Percentiles rank a stretch among this genome's conserved stretches.
These are phyloP conservation scores for Scyliorhinus canicula DNA, from an alignment of 2,797 vertebrate genomes.

Conservation along the genomic window DNA sequence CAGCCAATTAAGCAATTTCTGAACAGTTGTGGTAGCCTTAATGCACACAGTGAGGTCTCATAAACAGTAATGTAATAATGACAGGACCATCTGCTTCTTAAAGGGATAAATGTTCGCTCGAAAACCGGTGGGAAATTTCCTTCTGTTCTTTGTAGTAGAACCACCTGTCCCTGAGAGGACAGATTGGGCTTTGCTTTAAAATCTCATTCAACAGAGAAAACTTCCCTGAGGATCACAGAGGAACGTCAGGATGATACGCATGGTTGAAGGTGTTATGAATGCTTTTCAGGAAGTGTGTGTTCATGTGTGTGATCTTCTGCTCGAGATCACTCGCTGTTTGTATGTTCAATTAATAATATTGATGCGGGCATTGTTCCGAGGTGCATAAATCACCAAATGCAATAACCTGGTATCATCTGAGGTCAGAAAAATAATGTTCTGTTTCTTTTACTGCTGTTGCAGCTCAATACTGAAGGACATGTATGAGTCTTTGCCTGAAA, in stretches of 20 bases:
- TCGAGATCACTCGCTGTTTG: neutral
- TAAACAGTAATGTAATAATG: neutral
- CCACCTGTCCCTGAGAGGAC: neutral
- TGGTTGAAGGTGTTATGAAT: neutral
- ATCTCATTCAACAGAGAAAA: neutral
- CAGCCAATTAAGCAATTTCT: neutral
- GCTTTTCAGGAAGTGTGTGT: neutral
- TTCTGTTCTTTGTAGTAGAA: neutral
- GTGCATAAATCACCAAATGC: neutral
- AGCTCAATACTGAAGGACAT: neutral
- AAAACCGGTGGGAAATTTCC: neutral
- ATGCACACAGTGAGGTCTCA: neutral
- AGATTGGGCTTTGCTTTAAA: neutral
- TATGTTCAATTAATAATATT: neutral
- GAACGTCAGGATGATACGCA: neutral
- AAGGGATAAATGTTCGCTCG: neutral
- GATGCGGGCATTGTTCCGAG: neutral
- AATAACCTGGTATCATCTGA: neutral
- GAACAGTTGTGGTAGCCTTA: neutral
- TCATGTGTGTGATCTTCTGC: neutral
- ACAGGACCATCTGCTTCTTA: neutral
- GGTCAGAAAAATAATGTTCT: neutral
- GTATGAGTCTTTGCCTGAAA: neutral
- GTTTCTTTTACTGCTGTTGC: neutral
- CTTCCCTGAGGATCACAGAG: neutral